Conservation (phyloP, 2,113 vertebrate genomes). For the Lophura nycthemera region DNA sequence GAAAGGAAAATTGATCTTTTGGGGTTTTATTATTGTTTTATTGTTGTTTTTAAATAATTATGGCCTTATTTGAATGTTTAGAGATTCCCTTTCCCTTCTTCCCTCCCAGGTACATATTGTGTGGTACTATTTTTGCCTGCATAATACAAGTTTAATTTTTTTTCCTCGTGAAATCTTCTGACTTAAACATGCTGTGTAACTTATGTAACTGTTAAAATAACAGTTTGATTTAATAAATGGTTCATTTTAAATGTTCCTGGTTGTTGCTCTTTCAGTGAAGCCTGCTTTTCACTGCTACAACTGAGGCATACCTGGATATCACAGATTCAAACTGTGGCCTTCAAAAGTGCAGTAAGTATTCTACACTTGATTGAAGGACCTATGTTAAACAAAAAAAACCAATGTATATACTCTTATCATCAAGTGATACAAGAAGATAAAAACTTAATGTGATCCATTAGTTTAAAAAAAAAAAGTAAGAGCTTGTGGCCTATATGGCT, state of each 20-base stretch:
- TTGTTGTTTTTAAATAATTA: constrained; percentile 86
- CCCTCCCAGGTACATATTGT: constrained; percentile 92
- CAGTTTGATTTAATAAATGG: constrained; percentile 98
- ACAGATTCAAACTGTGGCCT: background rate
- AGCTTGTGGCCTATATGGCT: background rate
- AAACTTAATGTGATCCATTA: background rate
- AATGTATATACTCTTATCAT: background rate
- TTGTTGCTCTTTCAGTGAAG: constrained; percentile 59
- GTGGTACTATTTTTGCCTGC: constrained; percentile 98
- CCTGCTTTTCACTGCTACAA: background rate
- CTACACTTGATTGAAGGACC: background rate
- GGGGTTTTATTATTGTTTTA: constrained; percentile 78
- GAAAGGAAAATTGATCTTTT: constrained; percentile 77
- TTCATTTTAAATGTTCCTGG: constrained; percentile 80
- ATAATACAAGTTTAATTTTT: constrained; percentile 89
- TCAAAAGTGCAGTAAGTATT: background rate
- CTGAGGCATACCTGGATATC: background rate
- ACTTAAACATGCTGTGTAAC: constrained; percentile 92
- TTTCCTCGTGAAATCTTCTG: constrained; percentile 86
- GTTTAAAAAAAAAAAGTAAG: background rate
- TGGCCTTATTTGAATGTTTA: constrained; percentile 87
- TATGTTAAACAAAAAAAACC: background rate
- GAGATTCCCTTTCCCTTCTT: constrained; percentile 70
- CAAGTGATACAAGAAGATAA: background rate
- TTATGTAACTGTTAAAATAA: constrained; percentile 98